Percentiles rank a stretch among this genome's conserved stretches.
Conservation (phyloP, 2,797 vertebrate species). For the Coranthus polyacanthus region DNA sequence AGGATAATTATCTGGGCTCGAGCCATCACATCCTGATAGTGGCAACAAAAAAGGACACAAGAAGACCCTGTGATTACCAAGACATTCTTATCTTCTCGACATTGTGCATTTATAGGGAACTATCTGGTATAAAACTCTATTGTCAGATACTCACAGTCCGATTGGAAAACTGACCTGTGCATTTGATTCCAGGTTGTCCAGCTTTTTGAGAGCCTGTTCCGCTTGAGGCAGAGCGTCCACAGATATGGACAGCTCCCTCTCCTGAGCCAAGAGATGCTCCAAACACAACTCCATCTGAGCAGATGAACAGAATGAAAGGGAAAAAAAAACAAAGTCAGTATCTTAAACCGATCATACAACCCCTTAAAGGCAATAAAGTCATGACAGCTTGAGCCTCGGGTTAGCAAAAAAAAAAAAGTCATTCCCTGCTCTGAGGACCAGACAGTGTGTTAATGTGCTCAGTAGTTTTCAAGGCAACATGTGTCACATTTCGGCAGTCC, state of each 20-base stretch:
- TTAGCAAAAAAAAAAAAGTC: not conserved
- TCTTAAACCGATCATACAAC: not conserved
- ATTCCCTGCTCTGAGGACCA: not conserved
- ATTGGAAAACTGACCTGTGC: conserved; percentile 86
- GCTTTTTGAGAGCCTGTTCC: conserved; percentile 88
- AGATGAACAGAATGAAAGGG: not conserved
- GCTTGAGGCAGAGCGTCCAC: conserved; percentile 86
- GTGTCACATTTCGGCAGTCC: too few relatives aligned
- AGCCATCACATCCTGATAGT: conserved; percentile 88
- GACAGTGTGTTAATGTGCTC: too few relatives aligned
- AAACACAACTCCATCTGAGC: conserved; percentile 89
- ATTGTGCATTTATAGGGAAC: too few relatives aligned
- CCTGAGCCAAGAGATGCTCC: conserved; percentile 87
- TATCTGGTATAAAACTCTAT: too few relatives aligned
- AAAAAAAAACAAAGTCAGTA: not conserved
- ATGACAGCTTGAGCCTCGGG: not conserved
- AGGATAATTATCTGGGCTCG: conserved; percentile 92
- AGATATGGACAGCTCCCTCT: conserved; percentile 83
- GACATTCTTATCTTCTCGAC: not conserved
- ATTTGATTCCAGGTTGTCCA: conserved; percentile 86
- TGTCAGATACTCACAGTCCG: not conserved
- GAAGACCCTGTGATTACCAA: not conserved
- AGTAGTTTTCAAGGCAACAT: too few relatives aligned
- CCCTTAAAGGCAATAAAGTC: not conserved
- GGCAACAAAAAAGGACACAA: conserved; percentile 7